These are phyloP conservation scores for Balanococcus diminutus DNA, from an alignment of 2,888 invertebrate genomes.

Conservation along the genomic window DNA sequence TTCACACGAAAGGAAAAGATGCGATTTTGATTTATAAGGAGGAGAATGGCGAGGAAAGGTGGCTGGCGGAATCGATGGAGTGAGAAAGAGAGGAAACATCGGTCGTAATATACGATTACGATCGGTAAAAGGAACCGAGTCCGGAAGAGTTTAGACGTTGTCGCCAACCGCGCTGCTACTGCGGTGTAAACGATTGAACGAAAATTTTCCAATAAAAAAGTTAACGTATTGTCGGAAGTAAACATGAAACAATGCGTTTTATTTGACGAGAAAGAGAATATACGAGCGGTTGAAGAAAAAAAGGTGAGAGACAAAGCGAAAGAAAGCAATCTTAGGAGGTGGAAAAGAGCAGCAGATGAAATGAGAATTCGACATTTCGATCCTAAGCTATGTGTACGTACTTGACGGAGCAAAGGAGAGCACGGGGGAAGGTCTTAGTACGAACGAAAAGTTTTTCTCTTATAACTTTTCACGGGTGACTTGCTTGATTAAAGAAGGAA, in stretches of 20 bases:
- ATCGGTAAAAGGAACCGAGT: not conserved
- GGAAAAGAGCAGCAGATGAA: not conserved
- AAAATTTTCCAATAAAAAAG: constrained; percentile 24
- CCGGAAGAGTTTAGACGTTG: not conserved
- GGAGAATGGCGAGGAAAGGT: not conserved
- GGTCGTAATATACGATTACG: not conserved
- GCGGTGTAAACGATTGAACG: not conserved
- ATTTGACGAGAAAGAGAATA: not conserved
- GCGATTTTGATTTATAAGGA: not conserved
- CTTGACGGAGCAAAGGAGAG: not conserved
- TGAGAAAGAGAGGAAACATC: not conserved
- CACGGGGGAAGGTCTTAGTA: not conserved
- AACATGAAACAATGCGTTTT: constrained; percentile 28
- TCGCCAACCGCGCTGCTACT: not conserved
- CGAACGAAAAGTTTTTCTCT: constrained; percentile 18
- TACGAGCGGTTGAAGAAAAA: not conserved
- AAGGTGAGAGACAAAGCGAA: not conserved
- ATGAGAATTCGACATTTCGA: constrained; percentile 20
- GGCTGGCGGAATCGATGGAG: not conserved
- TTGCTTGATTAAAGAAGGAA: constrained; percentile 11
- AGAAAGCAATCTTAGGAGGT: not conserved
- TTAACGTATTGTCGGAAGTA: constrained; percentile 16
- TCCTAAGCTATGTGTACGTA: not conserved
- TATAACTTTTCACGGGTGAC: constrained; percentile 27
- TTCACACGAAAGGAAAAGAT: not conserved